Evolutionary conservation across 2,797 vertebrate genomes (phyloP), one percentile per base, ranked within the genome.

Genomic region (Kryptopterus vitreolus): DNA sequence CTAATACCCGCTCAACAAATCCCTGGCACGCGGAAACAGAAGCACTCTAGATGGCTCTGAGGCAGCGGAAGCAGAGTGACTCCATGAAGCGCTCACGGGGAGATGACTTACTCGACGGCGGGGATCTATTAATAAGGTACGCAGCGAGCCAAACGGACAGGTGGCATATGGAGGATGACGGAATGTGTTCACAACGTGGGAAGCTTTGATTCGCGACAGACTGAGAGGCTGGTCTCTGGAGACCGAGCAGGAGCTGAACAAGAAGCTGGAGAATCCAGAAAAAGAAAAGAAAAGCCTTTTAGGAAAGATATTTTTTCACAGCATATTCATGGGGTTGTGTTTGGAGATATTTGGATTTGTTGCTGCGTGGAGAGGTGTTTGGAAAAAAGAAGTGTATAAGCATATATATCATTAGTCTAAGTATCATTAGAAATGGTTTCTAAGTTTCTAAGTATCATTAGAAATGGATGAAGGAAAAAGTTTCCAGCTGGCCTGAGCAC

Each of bases 121-220:
- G 22, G 61, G 59, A 81, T 81, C 77, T 85, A 86, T 84, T 84
- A 86, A 86, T 84, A 86, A 72, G 70, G 52, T 48, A 79, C 79
- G 78, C 59, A 72, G 66, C 72, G 52, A 74, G 75, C 81, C 57
- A n/a, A 76, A 80, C 58, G 35, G 82, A 61, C 65, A 74, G 76
- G 66, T 82, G 74, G 74, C 83, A 84, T 84, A 84, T 81, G 80
- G 82, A 82, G 65, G 62, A 63, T 78, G 78, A 76, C 43, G 74
- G 43, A 83, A n/a, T 78, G 80, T 78, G 80, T 84, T 87, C 59
- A 15, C 59, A 0, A 72, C 26, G 71, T 62, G 71, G 76, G 80
- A 66, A 11, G 74, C 66, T 59, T 66, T 71, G 43, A 70, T 76
- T 75, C 52, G 18, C 65, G 71, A 55, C 78, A 83, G 74, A 77